Conservation (phyloP, 2,888 invertebrate species). For the Synanthedon vespiformis region DNA sequence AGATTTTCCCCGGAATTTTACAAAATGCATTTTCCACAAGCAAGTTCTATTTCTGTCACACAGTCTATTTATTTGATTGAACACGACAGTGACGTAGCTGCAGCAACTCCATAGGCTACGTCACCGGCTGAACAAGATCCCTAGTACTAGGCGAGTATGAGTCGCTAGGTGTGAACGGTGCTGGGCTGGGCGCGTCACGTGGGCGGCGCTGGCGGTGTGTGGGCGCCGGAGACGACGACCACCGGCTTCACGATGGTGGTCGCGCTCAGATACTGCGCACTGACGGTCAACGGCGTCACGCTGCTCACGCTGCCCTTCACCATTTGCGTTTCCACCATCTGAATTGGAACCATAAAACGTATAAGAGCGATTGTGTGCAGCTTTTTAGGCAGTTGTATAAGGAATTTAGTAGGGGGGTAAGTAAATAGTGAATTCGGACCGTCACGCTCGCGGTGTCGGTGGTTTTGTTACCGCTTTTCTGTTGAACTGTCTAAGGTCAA, state of each 20-base stretch:
- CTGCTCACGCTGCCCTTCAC: slow-evolving; percentile 51
- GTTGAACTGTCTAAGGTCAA: too few relatives aligned
- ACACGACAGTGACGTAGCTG: not conserved
- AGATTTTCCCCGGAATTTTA: not conserved
- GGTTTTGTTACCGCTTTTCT: too few relatives aligned
- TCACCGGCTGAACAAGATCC: not conserved
- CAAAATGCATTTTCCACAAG: not conserved
- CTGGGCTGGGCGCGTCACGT: slow-evolving; percentile 10
- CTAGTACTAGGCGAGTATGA: slow-evolving; percentile 4
- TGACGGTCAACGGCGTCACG: slow-evolving; percentile 73
- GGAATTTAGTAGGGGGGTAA: too few relatives aligned
- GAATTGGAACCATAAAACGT: not conserved
- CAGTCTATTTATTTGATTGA: not conserved
- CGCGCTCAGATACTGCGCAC: slow-evolving; percentile 75
- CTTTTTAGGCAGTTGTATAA: not conserved
- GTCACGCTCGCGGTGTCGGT: too few relatives aligned
- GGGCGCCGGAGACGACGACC: slow-evolving; percentile 68
- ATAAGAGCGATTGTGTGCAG: not conserved
- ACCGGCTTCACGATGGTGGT: slow-evolving; percentile 76
- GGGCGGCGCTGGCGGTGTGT: slow-evolving; percentile 14
- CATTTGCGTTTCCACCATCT: slow-evolving; percentile 67
- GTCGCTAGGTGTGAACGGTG: slow-evolving; percentile 9
- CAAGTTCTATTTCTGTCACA: not conserved
- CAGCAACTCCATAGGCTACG: slow-evolving; percentile 5
- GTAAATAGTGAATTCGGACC: too few relatives aligned